Base-by-base conservation (phyloP, 2,113 vertebrate genomes). In the Rhabdomys dilectus region DNA sequence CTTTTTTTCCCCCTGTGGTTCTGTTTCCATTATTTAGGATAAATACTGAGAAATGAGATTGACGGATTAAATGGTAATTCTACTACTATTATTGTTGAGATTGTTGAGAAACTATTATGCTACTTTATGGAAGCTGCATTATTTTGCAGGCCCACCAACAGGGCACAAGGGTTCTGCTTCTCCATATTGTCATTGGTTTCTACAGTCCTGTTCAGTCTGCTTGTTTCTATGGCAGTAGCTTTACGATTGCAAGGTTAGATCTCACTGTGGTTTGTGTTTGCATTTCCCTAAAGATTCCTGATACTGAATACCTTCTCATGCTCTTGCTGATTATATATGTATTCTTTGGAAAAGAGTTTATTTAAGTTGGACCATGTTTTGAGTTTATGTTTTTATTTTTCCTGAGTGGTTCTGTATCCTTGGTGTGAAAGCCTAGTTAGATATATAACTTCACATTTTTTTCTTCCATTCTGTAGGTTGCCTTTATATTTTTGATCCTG, bases 101-200 rank as follows among this genome's bases (percentile, higher is more conserved):
- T 90, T 95, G 93, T 95, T 66, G 48, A 96, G 81, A 29, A 78
- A 56, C 10, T 2, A 9, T n/a, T 11, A 64, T 85, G 78, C 16
- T 36, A 21, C 84, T 92, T 92, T 95, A 42, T 24, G 81, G 16
- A 2, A 45, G 24, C 17, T 36, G 39, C 0, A 58, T n/a, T 36
- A 90, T 80, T 93, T 94, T 96, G 17, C 13, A 45, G 73, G 64
- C n/a, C 26, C 12, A 62, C 12, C 7, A 39, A 51, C 3, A 88
- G 22, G 88, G 19, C 2, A 58, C 7, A 56, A 45, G 26, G 1
- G 15, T 53, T 88, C 8, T 5, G 1, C 34, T 91, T 90, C 58
- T 58, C 34, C 5, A 7, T 4, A 53, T 11, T 39, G 12, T 91
- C 66, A 1, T 19, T 51, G 19, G 78, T 91, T 70, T 95, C 31